Base-by-base conservation (phyloP, 2,113 vertebrate genomes). In the Nothocercus julius region DNA sequence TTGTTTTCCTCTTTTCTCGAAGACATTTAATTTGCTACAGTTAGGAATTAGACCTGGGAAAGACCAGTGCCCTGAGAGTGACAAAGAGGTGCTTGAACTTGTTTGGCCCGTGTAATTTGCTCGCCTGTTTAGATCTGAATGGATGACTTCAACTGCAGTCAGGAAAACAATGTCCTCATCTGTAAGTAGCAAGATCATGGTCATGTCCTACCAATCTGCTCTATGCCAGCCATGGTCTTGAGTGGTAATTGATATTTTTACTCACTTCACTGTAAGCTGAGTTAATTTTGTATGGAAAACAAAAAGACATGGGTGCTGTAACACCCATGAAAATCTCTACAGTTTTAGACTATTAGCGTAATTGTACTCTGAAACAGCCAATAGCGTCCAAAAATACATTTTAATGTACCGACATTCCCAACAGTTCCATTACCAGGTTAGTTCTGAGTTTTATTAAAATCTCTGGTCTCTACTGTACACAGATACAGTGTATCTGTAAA, bases 121-220 rank as follows among this genome's bases (percentile, higher is more conserved):
- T 79, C 58, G 61, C 45, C 13, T 59, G 66, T 78, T 89, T 47
- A 53, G 22, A 32, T 89, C 51, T 64, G 28, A 79, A 56, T 5
- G 10, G 9, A 20, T 79, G 91, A 66, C 62, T 91, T 85, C 51
- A 92, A 62, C 38, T 79, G 32, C 16, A 89, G 32, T 85, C 6
- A 66, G 45, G 15, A 45, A 82, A 86, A 83, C 67, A 70, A 49
- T 5, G 25, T 64, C 78, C 19, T 85, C 36, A 45, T 82, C 53
- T 87, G 22, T 56, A 72, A 85, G 67, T 25, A 69, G 66, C 28
- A 64, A 67, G 89, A 94, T 91, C 63, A 51, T 82, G 78, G 14
- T 62, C 84, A 47, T 92, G 44, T 69, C 82, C 94, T 70, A 11
- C 19, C 90, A 91, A 58, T 76, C 87, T 92, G 85, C 91, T 85